These are phyloP conservation scores for Drosophila persimilis DNA, from an alignment of 1,140 invertebrate genomes.

Conservation along the genomic window DNA sequence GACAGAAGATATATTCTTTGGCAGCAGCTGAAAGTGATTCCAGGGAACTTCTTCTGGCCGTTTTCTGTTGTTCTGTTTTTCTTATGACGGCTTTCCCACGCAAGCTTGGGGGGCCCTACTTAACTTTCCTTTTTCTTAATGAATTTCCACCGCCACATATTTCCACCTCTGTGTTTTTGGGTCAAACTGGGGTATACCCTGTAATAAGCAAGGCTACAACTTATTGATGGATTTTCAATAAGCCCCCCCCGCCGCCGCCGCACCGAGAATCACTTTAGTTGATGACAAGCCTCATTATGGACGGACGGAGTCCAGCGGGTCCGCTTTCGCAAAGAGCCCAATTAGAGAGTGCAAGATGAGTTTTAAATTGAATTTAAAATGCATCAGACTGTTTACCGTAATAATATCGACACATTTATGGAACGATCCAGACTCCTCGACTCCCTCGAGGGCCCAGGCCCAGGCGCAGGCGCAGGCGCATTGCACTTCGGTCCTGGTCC, in stretches of 20 bases:
- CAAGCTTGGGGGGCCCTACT: too few relatives aligned
- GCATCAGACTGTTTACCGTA: slow-evolving; percentile 78
- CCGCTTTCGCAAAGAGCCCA: slow-evolving; percentile 50
- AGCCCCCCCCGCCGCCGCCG: slow-evolving; percentile 25
- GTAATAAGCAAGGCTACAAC: slow-evolving; percentile 48
- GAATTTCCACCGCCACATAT: slow-evolving; percentile 14
- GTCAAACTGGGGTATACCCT: slow-evolving; percentile 26
- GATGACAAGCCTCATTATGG: slow-evolving; percentile 49
- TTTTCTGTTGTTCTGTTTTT: not conserved
- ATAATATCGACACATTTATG: slow-evolving; percentile 81
- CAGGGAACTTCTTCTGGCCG: slow-evolving; percentile 11
- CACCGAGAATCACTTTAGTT: slow-evolving; percentile 46
- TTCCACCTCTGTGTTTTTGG: not conserved
- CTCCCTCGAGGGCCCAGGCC: slow-evolving; percentile 24
- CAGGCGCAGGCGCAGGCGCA: slow-evolving; percentile 32
- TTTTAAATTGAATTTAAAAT: slow-evolving; percentile 79
- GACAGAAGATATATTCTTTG: slow-evolving; percentile 55
- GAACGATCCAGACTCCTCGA: slow-evolving; percentile 6
- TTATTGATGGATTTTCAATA: slow-evolving; percentile 70
- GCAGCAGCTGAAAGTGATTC: slow-evolving; percentile 47
- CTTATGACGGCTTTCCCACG: slow-evolving; percentile 12
- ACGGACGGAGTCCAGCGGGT: slow-evolving; percentile 18
- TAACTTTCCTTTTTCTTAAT: slow-evolving; percentile 41
- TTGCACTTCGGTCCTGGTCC: slow-evolving; percentile 16
- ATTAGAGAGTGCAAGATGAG: slow-evolving; percentile 66